Conservation (phyloP, 2,888 invertebrate species). For the Deroplatys truncata region DNA sequence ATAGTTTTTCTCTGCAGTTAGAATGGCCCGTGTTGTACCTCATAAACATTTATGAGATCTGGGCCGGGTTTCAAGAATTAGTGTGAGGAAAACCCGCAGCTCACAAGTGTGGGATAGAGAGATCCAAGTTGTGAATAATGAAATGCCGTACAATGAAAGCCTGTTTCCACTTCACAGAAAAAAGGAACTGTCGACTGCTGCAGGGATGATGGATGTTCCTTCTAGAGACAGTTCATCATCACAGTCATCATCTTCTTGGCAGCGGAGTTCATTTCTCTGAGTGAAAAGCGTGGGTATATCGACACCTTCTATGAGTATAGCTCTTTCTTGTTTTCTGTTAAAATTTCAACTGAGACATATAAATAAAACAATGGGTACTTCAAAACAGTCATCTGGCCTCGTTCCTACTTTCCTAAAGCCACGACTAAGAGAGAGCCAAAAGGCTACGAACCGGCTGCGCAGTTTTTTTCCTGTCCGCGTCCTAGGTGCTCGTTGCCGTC, state of each 20-base stretch:
- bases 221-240: background rate
- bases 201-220: background rate
- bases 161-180: background rate
- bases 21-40: background rate
- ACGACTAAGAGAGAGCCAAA: too few relatives aligned
- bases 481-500: too few relatives aligned
- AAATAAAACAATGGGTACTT: too few relatives aligned
- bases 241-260: background rate
- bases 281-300: background rate
- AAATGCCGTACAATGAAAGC: background rate
- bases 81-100: background rate
- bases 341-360: too few relatives aligned
- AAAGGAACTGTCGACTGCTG: background rate
- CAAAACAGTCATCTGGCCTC: too few relatives aligned
- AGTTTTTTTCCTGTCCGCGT: too few relatives aligned
- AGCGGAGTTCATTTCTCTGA: background rate
- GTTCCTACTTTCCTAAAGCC: too few relatives aligned
- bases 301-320: background rate
- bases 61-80: background rate
- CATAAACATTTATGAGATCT: background rate
- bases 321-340: background rate
- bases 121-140: background rate
- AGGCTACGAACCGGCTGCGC: too few relatives aligned
- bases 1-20: background rate
- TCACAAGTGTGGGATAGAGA: background rate